Percentiles rank a stretch among this genome's conserved stretches.
Evolutionary conservation across 2,797 vertebrate species (phyloP).

Genomic region (Sebastes dallii): DNA sequence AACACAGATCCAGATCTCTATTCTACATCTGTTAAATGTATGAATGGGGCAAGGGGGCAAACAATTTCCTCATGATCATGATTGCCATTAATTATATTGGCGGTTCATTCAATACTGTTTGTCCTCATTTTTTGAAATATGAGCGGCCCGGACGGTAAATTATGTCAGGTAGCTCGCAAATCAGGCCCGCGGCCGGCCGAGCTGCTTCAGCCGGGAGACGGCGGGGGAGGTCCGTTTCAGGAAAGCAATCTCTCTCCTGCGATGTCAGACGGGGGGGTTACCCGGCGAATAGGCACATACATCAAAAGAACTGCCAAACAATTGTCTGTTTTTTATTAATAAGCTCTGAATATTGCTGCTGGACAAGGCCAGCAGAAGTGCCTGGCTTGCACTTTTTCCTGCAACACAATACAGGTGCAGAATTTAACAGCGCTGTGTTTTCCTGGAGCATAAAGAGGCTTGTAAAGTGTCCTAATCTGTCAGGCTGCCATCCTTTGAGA

Average conservation of each 20-base stretch:
- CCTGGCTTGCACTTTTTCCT: conserved; percentile 70
- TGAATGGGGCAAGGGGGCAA: conserved; percentile 40
- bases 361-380: conserved; percentile 80
- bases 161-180: conserved; percentile 74
- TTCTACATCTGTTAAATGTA: conserved; percentile 42
- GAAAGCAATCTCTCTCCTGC: conserved; percentile 68
- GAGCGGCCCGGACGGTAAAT: conserved; percentile 61
- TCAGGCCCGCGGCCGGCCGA: conserved; percentile 59
- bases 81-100: conserved; percentile 73
- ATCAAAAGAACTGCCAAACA: conserved; percentile 82
- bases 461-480: conserved; percentile 66
- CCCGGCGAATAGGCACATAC: conserved; percentile 74
- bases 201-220: conserved; percentile 58
- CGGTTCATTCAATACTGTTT: conserved; percentile 69
- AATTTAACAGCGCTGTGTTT: conserved; percentile 64
- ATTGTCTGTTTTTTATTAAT: conserved; percentile 83
- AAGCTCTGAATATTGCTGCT: conserved; percentile 76
- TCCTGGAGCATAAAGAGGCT: conserved; percentile 60
- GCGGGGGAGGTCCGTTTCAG: conserved; percentile 62
- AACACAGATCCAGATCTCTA: conserved; percentile 20
- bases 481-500: conserved; percentile 53
- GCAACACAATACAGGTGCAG: conserved; percentile 80
- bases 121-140: conserved; percentile 74
- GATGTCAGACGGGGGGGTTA: conserved; percentile 59
- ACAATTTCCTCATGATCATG: conserved; percentile 61